Conservation (phyloP, 2,113 vertebrate species). For the Psittacus erithacus region DNA sequence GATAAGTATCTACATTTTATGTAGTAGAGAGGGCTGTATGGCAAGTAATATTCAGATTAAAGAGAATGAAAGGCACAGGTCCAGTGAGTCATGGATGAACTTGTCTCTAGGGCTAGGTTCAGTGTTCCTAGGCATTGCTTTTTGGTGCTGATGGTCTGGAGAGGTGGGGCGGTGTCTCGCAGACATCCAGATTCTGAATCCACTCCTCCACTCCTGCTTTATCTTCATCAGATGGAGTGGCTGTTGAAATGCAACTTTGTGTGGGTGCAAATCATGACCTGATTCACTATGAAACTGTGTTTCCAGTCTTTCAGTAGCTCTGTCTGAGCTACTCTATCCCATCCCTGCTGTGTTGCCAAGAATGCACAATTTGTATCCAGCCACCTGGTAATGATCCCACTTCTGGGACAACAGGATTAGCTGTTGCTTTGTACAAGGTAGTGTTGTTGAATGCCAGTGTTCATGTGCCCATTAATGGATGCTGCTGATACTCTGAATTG, state of each 20-base stretch:
- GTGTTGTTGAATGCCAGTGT: not conserved
- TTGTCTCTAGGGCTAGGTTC: not conserved
- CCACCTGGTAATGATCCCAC: not conserved
- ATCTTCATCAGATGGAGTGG: not conserved
- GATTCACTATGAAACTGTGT: not conserved
- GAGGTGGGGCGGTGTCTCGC: not conserved
- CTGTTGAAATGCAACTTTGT: not conserved
- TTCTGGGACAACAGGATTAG: not conserved
- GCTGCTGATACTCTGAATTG: not conserved
- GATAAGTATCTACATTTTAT: not conserved
- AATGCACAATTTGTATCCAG: not conserved
- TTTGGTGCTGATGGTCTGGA: not conserved
- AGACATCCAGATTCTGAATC: not conserved
- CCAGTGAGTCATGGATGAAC: not conserved
- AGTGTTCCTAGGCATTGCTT: not conserved
- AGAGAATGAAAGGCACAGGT: not conserved
- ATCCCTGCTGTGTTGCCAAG: not conserved
- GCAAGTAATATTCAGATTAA: not conserved
- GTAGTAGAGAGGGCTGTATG: not conserved
- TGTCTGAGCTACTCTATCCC: not conserved
- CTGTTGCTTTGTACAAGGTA: not conserved
- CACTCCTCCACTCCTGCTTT: not conserved
- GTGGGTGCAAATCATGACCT: not conserved
- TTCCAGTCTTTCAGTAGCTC: not conserved
- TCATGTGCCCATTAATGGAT: not conserved